Conservation (phyloP, 1,140 invertebrate genomes). For the Ostrea edulis region DNA sequence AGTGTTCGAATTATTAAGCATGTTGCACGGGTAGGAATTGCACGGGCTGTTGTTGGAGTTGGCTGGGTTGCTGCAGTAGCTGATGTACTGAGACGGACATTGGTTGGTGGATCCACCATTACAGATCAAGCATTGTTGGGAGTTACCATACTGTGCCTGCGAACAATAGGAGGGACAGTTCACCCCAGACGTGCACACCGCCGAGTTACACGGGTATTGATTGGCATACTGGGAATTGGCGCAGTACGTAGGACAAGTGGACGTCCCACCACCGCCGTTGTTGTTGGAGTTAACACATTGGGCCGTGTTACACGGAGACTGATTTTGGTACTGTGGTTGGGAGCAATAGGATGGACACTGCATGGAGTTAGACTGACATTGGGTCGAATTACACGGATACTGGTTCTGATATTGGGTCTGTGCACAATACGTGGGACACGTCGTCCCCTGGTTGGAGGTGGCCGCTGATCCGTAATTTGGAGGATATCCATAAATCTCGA, state of each 20-base stretch:
- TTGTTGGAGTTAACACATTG: background rate
- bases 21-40: too few relatives aligned
- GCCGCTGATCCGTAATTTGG: constrained; percentile 46
- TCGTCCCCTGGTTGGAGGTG: background rate
- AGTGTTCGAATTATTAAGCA: too few relatives aligned
- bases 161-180: constrained; percentile 27
- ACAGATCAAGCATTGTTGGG: background rate
- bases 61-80: constrained; percentile 18
- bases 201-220: constrained; percentile 10
- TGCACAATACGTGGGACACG: background rate
- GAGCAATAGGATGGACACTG: background rate
- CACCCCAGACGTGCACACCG: background rate
- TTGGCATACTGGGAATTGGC: background rate
- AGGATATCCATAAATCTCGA: constrained; percentile 50
- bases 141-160: too few relatives aligned
- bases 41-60: too few relatives aligned
- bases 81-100: background rate
- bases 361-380: background rate
- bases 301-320: background rate
- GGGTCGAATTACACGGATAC: background rate
- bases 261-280: background rate
- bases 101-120: background rate
- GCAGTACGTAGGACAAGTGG: background rate
- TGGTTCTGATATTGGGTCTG: constrained; percentile 17
- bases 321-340: background rate